These are phyloP conservation scores for Chloroceryle inda DNA, from an alignment of 2,797 vertebrate genomes.

Conservation along the genomic window DNA sequence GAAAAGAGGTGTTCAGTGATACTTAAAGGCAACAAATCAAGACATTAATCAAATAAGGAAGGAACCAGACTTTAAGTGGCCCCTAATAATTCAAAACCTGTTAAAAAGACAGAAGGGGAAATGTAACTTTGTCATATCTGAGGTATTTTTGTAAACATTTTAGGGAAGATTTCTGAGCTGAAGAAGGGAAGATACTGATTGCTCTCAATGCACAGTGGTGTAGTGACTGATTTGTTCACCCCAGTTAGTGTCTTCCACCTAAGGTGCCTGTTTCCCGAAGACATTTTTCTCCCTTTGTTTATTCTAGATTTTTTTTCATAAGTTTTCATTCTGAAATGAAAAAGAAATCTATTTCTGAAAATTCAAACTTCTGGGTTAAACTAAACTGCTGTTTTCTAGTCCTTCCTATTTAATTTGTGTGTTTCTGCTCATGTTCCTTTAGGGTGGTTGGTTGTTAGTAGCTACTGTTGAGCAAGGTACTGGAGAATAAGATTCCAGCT, in stretches of 20 bases:
- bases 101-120: rapidly evolving
- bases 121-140: neutral
- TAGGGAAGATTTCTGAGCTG: neutral
- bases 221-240: neutral
- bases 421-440: neutral
- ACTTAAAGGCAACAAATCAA: neutral
- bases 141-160: neutral
- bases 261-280: neutral
- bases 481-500: neutral
- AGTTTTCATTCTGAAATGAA: neutral
- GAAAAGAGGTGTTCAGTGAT: neutral
- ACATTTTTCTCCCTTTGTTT: neutral
- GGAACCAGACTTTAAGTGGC: neutral
- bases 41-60: neutral
- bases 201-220: neutral
- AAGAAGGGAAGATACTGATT: neutral
- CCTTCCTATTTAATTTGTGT: neutral
- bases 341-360: neutral
- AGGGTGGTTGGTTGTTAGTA: neutral
- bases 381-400: neutral
- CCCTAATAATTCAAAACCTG: neutral
- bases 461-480: neutral
- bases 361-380: neutral
- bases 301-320: neutral
- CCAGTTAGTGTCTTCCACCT: neutral